These are phyloP conservation scores for Tipula lateralis DNA, from an alignment of 2,888 invertebrate species.

Conservation along the genomic window DNA sequence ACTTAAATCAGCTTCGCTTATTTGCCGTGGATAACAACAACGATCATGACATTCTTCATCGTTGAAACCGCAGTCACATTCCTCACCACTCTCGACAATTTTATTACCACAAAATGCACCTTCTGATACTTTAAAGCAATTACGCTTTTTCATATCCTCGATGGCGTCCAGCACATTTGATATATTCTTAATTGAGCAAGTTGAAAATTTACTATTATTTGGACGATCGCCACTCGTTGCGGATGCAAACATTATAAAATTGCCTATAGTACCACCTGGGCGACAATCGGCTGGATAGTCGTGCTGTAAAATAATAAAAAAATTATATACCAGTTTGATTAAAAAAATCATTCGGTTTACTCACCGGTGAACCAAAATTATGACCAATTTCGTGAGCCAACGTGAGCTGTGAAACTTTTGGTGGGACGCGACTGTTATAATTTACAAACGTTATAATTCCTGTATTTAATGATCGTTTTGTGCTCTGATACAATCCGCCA, in stretches of 20 bases:
- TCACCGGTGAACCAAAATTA: constrained; percentile 96
- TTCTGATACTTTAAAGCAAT: constrained; percentile 86
- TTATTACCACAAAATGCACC: constrained; percentile 99
- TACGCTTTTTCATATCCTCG: constrained; percentile 81
- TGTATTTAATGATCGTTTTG: constrained; percentile 91
- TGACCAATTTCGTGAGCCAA: constrained; percentile 98
- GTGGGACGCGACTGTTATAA: constrained; percentile 94
- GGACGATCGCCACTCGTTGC: constrained; percentile 97
- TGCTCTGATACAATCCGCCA: constrained; percentile 89
- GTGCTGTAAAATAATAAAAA: constrained; percentile 59
- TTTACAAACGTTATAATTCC: constrained; percentile 99
- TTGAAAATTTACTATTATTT: constrained; percentile 96
- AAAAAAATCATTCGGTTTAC: too few species aligned
- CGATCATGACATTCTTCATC: constrained; percentile 84
- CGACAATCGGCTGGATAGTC: constrained; percentile 88
- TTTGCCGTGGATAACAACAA: constrained; percentile 87
- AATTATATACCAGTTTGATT: constrained; percentile 21
- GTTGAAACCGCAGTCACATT: constrained; percentile 96
- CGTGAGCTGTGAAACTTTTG: constrained; percentile 95
- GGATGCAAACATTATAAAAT: constrained; percentile 99
- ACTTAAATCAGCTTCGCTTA: constrained; percentile 64
- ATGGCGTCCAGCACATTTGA: constrained; percentile 91
- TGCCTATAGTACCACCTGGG: constrained; percentile 87
- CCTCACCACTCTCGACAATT: constrained; percentile 95
- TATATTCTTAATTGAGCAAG: constrained; percentile 92